Evolutionary conservation across 2,888 invertebrate genomes (phyloP).

Genomic region (Merodon equestris): DNA sequence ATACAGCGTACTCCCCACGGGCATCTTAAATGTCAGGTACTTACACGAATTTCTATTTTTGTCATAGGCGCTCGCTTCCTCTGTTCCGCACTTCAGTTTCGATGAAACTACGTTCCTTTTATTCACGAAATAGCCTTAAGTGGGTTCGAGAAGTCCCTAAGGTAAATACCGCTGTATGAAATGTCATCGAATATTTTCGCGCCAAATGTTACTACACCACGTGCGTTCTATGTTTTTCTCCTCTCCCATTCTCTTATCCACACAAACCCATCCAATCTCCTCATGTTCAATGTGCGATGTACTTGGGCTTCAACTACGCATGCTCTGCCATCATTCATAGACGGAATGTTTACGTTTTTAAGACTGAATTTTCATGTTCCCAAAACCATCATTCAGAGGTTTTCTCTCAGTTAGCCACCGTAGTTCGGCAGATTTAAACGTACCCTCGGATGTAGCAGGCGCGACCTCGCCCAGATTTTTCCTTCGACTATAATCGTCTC

Average conservation of each 20-base stretch:
- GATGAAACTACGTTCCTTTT: no score
- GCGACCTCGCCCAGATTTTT: background rate
- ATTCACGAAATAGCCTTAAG: no score
- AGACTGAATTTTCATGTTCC: slow-evolving; percentile 51
- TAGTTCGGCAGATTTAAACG: slow-evolving; percentile 39
- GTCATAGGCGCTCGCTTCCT: no score
- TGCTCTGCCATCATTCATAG: slow-evolving; percentile 14
- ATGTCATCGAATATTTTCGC: slow-evolving; percentile 30
- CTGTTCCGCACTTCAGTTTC: no score
- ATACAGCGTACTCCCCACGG: no score
- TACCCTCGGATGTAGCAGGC: slow-evolving; percentile 8
- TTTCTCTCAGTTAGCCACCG: slow-evolving; percentile 56
- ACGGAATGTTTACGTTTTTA: slow-evolving; percentile 62
- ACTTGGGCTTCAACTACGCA: slow-evolving; percentile 20
- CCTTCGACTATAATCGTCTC: slow-evolving; percentile 2
- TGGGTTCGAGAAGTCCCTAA: no score
- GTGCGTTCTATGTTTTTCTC: slow-evolving; percentile 41
- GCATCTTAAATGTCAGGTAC: no score
- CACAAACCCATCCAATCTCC: slow-evolving; percentile 42
- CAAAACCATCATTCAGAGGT: slow-evolving; percentile 28
- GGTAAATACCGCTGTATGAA: no score
- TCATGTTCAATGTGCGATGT: slow-evolving; percentile 34
- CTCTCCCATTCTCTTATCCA: slow-evolving; percentile 37
- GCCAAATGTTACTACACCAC: slow-evolving; percentile 35
- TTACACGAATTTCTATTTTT: no score